Evolutionary conservation across 1,140 invertebrate species (phyloP), one percentile per base, ranked within the genome.

Genomic region (Xylocopa sonorina): DNA sequence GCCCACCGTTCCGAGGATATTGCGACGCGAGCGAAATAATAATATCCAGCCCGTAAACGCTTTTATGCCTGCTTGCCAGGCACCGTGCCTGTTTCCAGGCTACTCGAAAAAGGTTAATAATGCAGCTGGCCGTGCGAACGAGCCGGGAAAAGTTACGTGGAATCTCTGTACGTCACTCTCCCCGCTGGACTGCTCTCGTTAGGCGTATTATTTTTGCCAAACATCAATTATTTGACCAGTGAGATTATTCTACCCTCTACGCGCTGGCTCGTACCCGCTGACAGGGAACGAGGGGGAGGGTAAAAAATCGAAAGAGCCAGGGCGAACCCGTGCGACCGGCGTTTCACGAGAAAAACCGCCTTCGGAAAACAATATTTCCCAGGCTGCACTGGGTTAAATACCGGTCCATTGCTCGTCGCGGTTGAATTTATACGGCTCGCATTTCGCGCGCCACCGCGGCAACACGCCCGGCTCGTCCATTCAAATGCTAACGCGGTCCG

Each of bases 71-170:
- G 27, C 38, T n/a, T n/a, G 38, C n/a, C n/a, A n/a, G n/a, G n/a
- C n/a, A n/a, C n/a, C n/a, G n/a, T n/a, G n/a, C 62, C 48, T 74
- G 66, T 69, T 83, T 71, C 34, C 32, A 14, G 51, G 21, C 14
- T 32, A 67, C 63, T 68, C 50, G 38, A 32, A 48, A 55, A 73
- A 38, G 46, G 64, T 84, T 83, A 75, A 83, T 82, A 83, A 75
- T 46, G 41, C 60, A 27, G 27, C 14, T 24, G 58, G 18, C 18
- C 32, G 38, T 6, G 6, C 24, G 46, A 10, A 32, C 43, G 46
- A 51, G 21, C n/a, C n/a, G 34, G 18, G 18, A 10, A 51, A 34
- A 34, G 12, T 1, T 6, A 14, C n/a, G n/a, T n/a, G n/a, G n/a
- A n/a, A n/a, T n/a, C n/a, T n/a, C n/a, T n/a, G n/a, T n/a, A n/a